Percentiles rank a stretch among this genome's conserved stretches.
Evolutionary conservation across 2,113 vertebrate species (phyloP).

Genomic region (Nerophis lumbriciformis): DNA sequence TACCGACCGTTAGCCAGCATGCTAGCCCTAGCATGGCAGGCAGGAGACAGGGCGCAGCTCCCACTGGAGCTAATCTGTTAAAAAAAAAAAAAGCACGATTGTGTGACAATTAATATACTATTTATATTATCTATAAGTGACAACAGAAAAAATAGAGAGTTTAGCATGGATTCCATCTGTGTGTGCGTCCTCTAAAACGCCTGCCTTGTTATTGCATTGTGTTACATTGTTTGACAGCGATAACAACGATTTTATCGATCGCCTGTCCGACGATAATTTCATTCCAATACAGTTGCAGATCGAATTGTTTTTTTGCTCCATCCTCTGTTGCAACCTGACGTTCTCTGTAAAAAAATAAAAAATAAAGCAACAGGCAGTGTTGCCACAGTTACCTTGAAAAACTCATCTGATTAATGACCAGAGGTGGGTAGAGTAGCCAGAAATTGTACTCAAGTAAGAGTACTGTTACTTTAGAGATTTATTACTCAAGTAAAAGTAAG

Average conservation of each 20-base stretch:
- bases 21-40: slow-evolving; percentile 44
- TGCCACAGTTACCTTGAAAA: too few species aligned
- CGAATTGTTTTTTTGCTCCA: neutral
- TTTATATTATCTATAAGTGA: neutral
- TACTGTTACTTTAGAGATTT: too few species aligned
- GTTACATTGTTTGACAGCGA: neutral
- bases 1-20: slow-evolving; percentile 53
- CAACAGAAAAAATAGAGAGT: neutral
- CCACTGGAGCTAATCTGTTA: slow-evolving; percentile 15
- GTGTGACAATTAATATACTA: too few species aligned
- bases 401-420: too few species aligned
- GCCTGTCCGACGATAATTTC: neutral
- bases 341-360: neutral
- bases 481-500: too few species aligned
- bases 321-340: neutral
- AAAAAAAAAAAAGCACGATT: neutral
- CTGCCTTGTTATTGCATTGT: slow-evolving; percentile 1
- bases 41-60: slow-evolving; percentile 52
- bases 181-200: too few species aligned
- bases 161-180: neutral
- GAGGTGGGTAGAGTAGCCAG: too few species aligned
- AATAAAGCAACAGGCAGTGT: neutral
- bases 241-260: neutral
- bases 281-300: too few species aligned
- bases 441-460: too few species aligned